Evolutionary conservation across 2,113 vertebrate species (phyloP), one percentile per base, ranked within the genome.

Genomic region (Scytalopus superciliaris): DNA sequence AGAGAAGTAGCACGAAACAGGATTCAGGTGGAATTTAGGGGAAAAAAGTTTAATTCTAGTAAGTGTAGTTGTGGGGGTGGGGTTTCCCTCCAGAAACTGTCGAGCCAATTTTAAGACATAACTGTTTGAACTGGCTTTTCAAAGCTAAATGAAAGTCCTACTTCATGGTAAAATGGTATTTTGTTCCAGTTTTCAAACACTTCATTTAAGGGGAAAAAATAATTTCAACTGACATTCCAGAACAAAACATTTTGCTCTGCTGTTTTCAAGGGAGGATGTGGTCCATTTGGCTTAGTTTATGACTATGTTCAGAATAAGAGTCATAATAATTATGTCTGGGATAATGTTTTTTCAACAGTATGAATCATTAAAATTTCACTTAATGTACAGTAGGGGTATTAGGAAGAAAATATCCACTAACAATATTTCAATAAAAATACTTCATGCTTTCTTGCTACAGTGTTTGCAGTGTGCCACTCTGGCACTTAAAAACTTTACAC

Each of bases 41-140:
- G 3, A 1, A 5, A 49, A 21, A 60, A 25, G 23, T 27, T 24
- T 44, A 24, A 27, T 63, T 67, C 39, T 7, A 30, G 19, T 33
- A 80, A 19, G 18, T 24, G 28, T 18, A 37, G 9, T 22, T 14
- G 6, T 10, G 12, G 12, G 7, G 2, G 7, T 1, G 1, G 16
- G 15, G 55, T 52, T 47, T 0, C 5, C 4, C 13, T 68, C 19
- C 39, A 81, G 18, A 79, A 67, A 74, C 7, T 3, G 4, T 37
- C 35, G 88, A 59, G 19, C 7, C 14, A 66, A 18, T 93, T 87
- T 16, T 70, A 90, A 84, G 21, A 78, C 0, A 50, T 18, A 90
- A 57, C n/a, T 16, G 3, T n/a, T 85, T 73, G 39, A 90, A 56
- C 7, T 56, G 23, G 9, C 24, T 74, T 93, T 86, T 81, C 35